Percentiles rank a stretch among this genome's conserved stretches.
Conservation (phyloP, 2,797 vertebrate genomes). For the Dermochelys coriacea region DNA sequence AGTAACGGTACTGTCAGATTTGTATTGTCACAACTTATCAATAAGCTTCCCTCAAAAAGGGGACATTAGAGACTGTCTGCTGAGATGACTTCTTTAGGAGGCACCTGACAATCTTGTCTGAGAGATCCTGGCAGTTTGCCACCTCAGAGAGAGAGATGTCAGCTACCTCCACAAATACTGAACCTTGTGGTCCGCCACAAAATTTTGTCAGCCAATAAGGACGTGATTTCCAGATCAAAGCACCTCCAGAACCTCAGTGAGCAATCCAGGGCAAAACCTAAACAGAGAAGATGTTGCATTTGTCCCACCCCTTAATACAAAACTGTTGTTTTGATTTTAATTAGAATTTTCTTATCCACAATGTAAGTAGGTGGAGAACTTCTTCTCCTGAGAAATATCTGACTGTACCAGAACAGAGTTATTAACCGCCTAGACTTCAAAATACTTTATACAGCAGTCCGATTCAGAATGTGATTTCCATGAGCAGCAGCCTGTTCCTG, state of each 20-base stretch:
- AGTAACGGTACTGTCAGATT: accelerated
- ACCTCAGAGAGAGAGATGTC: no score
- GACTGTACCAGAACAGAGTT: neutral
- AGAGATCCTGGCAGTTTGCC: neutral
- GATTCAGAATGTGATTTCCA: neutral
- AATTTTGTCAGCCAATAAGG: neutral
- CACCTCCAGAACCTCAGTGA: neutral
- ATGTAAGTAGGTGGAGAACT: no score
- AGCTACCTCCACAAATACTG: neutral
- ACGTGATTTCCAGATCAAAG: neutral
- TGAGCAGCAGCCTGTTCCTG: neutral
- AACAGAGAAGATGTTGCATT: neutral
- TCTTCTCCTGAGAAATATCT: neutral
- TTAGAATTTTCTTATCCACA: neutral
- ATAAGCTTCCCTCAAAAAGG: neutral
- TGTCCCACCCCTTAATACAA: neutral
- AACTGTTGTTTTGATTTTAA: neutral
- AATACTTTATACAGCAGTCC: neutral
- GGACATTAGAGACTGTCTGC: neutral
- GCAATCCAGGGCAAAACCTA: neutral
- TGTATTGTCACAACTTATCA: neutral
- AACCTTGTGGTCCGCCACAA: neutral
- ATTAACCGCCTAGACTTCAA: neutral
- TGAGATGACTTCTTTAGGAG: neutral
- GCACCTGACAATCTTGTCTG: neutral